These are phyloP conservation scores for Telmatherina bonti DNA, from an alignment of 2,797 vertebrate genomes.

Conservation along the genomic window DNA sequence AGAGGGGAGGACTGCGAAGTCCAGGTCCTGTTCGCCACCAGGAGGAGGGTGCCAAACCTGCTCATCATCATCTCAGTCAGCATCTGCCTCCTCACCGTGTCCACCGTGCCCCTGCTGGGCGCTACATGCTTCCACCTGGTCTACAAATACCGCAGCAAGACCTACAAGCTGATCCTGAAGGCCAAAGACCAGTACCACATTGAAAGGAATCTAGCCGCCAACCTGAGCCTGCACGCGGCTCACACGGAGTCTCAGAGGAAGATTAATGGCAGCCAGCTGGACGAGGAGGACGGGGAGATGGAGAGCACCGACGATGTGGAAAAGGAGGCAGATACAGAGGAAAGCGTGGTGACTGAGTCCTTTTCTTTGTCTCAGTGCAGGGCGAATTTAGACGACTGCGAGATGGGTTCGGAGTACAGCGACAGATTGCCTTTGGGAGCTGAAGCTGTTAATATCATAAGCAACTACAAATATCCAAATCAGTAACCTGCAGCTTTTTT, in stretches of 20 bases:
- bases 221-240: slow-evolving; percentile 87
- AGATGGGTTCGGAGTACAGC: slow-evolving; percentile 92
- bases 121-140: slow-evolving; percentile 96
- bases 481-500: slow-evolving; percentile 13
- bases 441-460: slow-evolving; percentile 91
- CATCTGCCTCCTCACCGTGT: slow-evolving; percentile 92
- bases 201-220: slow-evolving; percentile 88
- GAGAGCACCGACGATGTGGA: slow-evolving; percentile 64
- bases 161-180: slow-evolving; percentile 94
- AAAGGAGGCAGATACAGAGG: slow-evolving; percentile 83
- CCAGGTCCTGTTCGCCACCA: slow-evolving; percentile 94
- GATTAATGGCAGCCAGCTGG: slow-evolving; percentile 82
- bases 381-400: slow-evolving; percentile 89
- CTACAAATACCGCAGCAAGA: slow-evolving; percentile 94
- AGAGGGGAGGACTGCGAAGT: slow-evolving; percentile 91
- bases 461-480: slow-evolving; percentile 70
- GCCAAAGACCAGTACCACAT: slow-evolving; percentile 90
- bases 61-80: slow-evolving; percentile 95
- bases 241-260: slow-evolving; percentile 90
- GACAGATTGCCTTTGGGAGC: slow-evolving; percentile 93
- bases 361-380: slow-evolving; percentile 87
- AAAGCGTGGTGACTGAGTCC: slow-evolving; percentile 86
- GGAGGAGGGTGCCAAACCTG: slow-evolving; percentile 90
- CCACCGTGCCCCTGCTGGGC: slow-evolving; percentile 93
- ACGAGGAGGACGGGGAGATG: slow-evolving; percentile 76